Conservation (phyloP, 37 sponge, comb jelly and placozoan genomes). For the Hexactinellida sp. region DNA sequence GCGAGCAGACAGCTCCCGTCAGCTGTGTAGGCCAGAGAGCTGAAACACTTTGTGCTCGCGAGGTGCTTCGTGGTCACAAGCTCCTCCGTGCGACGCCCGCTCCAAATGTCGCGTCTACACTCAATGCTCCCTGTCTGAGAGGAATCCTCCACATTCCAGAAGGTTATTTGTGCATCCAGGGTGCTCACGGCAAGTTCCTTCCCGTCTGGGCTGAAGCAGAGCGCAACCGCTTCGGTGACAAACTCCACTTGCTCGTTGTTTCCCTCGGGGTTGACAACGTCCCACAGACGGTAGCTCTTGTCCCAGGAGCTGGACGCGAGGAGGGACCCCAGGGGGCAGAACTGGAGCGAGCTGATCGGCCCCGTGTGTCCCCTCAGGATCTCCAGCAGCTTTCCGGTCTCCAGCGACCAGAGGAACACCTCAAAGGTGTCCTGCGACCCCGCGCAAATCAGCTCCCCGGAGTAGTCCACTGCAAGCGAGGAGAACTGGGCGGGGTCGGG, state of each 20-base stretch:
- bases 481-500: conserved; percentile 89
- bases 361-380: conserved; percentile 77
- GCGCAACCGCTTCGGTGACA: conserved; percentile 30
- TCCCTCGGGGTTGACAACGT: conserved; percentile 63
- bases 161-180: conserved; percentile 67
- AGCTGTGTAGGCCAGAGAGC: conserved; percentile 73
- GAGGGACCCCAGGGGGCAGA: conserved; percentile 39
- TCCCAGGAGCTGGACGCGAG: conserved; percentile 88
- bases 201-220: conserved; percentile 59
- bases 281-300: conserved; percentile 81
- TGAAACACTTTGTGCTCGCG: conserved; percentile 48
- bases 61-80: conserved; percentile 61
- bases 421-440: conserved; percentile 92
- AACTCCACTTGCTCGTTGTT: conserved; percentile 23
- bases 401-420: conserved; percentile 89
- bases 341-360: conserved; percentile 56
- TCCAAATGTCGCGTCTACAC: conserved; percentile 58
- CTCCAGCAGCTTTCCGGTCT: conserved; percentile 88
- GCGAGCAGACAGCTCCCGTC: conserved; percentile 74
- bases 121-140: conserved; percentile 69
- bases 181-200: conserved; percentile 69
- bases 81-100: conserved; percentile 64
- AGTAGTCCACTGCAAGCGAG: conserved; percentile 63
- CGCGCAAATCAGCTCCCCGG: conserved; percentile 87
- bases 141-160: conserved; percentile 50